Evolutionary conservation across 1,140 invertebrate genomes (phyloP), one percentile per base, ranked within the genome.

Genomic region (Proctacanthus coquilletti): DNA sequence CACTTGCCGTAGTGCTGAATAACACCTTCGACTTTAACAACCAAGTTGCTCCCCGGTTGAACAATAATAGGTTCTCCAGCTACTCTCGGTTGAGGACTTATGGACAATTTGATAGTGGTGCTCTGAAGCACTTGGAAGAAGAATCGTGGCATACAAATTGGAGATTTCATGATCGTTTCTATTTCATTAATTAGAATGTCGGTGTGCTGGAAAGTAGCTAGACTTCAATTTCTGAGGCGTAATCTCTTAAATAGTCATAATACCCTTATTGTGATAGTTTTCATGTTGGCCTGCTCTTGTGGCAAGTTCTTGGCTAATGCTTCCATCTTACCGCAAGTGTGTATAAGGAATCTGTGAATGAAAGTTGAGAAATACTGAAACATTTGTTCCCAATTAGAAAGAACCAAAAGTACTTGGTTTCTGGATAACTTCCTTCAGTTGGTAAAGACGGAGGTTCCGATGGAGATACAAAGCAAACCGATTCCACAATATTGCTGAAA

Each of bases 71-170:
- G 77, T 47, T 88, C 84, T 1, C 77, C 77, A 35, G 74, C 64
- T 20, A 75, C 72, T 44, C 80, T 63, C 0, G 84, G 84, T 56
- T 86, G 84, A 0, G 87, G 86, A 20, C 78, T 81, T 6, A 93
- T 74, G 2, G 84, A 82, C 32, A 93, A 58, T 65, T 86, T 74
- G 2, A 86, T 74, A 39, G 70, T 73, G 5, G 86, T 92, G 2
- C 74, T 75, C 57, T 92, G 87, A 8, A 89, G 61, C 5, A 77
- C 73, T 69, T 93, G 87, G 64, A 88, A 93, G 56, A 88, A 88
- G 50, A 80, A 89, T 23, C 89, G 66, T 13, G 89, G 84, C 46
- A 60, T 40, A 15, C 52, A 56, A 3, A 58, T 44, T 3, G 56
- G 54, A 6, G 52, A 53, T 36, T 50, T 57, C 6, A 48, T 58